These are phyloP conservation scores for Drosophila subpulchrella DNA, from an alignment of 1,140 invertebrate species.

Conservation along the genomic window DNA sequence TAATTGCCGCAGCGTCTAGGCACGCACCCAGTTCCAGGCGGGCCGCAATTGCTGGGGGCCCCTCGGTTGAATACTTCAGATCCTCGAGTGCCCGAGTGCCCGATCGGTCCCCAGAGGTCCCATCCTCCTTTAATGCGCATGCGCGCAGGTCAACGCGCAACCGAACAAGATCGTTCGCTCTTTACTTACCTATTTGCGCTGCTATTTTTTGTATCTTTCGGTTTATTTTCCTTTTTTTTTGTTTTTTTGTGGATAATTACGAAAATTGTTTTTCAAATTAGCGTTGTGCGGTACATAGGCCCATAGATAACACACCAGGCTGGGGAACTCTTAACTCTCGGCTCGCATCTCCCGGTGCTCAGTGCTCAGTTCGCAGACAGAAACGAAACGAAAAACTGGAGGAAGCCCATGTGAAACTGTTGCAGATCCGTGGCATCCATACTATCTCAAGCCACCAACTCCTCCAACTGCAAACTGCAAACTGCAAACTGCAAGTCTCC, in stretches of 20 bases:
- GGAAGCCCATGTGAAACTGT: slow-evolving; percentile 65
- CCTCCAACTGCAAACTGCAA: slow-evolving; percentile 27
- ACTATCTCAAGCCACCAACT: slow-evolving; percentile 35
- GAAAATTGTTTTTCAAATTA: slow-evolving; percentile 84
- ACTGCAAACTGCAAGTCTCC: slow-evolving; percentile 19
- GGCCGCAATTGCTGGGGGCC: slow-evolving; percentile 58
- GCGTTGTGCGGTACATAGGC: slow-evolving; percentile 80
- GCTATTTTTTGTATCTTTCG: slow-evolving; percentile 18
- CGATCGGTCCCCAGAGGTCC: slow-evolving; percentile 32
- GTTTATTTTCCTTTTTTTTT: slow-evolving; percentile 26
- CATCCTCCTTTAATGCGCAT: slow-evolving; percentile 81
- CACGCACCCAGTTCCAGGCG: slow-evolving; percentile 66
- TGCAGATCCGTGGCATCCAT: slow-evolving; percentile 36
- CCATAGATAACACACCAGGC: slow-evolving; percentile 73
- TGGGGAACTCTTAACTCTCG: slow-evolving; percentile 64
- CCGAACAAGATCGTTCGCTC: slow-evolving; percentile 77
- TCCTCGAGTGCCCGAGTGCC: slow-evolving; percentile 8
- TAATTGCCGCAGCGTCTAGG: slow-evolving; percentile 81
- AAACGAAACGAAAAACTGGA: slow-evolving; percentile 17
- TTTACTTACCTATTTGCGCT: slow-evolving; percentile 43
- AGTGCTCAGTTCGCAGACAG: slow-evolving; percentile 39
- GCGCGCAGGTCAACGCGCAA: slow-evolving; percentile 79
- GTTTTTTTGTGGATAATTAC: slow-evolving; percentile 81
- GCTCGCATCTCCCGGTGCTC: slow-evolving; percentile 55
- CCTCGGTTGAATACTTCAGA: neutral